Base-by-base conservation (phyloP, 2,113 vertebrate genomes). In the Pipra filicauda region DNA sequence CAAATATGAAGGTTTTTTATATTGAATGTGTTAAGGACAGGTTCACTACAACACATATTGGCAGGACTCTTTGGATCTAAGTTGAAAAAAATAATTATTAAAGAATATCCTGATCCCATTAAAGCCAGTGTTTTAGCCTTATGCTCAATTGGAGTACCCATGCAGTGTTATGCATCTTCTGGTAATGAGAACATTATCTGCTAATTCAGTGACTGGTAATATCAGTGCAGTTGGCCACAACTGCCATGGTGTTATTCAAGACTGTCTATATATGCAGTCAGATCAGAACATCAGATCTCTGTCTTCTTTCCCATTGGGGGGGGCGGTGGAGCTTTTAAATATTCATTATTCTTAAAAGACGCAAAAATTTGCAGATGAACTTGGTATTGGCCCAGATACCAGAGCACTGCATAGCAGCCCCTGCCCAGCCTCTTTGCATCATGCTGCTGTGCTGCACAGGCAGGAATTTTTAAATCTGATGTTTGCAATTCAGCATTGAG, bases 311-410 rank as follows among this genome's bases (percentile, higher is more conserved):
- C 72, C 12, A 61, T 59, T 91, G 79, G 88, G 90, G 67, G 58
- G 77, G 19, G 6, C 65, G 79, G 17, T 57, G 39, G 51, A 88
- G 33, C 67, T 86, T 94, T 94, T 84, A 88, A 96, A 96, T 97
- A 97, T 95, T 95, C 95, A 95, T 91, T 88, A 41, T 77, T 66
- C 39, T 66, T 83, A 84, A 94, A 57, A 83, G 91, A 70, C 7
- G 0, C 44, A 59, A 15, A 91, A 84, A 37, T 85, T 73, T 95
- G 89, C 72, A 66, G 88, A 84, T 64, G 79, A 90, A 31, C 39
- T 55, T 58, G 30, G 20, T 58, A 11, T 62, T 95, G 90, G 82
- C 93, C 76, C 82, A 94, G 82, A 83, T 74, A 90, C 10, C 75
- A 71, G 59, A 78, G 73, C 65, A 21, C 72, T 88, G 90, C 82